phyloP scores from a whole-genome alignment of 1,140 invertebrate genomes.

The Pseudomyrmex cubaensis region DNA sequence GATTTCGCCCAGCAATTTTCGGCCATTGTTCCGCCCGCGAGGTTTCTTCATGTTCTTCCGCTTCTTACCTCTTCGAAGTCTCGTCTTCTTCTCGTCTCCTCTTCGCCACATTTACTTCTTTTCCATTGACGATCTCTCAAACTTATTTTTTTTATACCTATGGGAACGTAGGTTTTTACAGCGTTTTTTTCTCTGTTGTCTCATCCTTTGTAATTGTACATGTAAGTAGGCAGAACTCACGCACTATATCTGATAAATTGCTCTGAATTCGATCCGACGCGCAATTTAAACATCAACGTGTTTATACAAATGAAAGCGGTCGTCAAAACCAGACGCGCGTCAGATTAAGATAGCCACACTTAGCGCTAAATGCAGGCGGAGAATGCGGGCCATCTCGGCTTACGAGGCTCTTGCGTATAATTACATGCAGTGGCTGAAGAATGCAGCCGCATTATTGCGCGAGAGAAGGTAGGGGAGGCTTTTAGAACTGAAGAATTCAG shows the following conservation, averaged over 20 bases:
- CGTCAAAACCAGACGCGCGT: neutral
- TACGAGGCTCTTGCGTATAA: constrained; percentile 34
- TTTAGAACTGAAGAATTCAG: constrained; percentile 55
- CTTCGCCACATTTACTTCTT: neutral
- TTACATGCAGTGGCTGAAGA: constrained; percentile 49
- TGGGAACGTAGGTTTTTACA: neutral
- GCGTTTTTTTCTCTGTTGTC: neutral
- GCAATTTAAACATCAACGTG: neutral
- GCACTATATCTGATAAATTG: neutral
- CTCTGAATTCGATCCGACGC: neutral
- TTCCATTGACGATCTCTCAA: neutral
- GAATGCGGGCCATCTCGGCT: constrained; percentile 28
- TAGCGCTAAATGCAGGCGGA: constrained; percentile 19
- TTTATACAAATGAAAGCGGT: neutral
- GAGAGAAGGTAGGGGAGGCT: constrained; percentile 1
- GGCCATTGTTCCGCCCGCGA: constrained; percentile 68
- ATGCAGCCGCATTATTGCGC: constrained; percentile 45
- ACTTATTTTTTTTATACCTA: neutral
- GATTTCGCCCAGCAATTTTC: constrained; percentile 68
- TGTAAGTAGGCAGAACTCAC: no score
- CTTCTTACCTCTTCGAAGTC: neutral
- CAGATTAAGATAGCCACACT: constrained; percentile 20
- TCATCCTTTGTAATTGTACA: neutral
- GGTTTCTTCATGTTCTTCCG: constrained; percentile 47
- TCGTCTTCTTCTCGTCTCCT: neutral